A percentile compares a stretch with the other conserved stretches of the same genome.
Conservation (phyloP, 2,888 invertebrate genomes). For the Diarsia rubi region DNA sequence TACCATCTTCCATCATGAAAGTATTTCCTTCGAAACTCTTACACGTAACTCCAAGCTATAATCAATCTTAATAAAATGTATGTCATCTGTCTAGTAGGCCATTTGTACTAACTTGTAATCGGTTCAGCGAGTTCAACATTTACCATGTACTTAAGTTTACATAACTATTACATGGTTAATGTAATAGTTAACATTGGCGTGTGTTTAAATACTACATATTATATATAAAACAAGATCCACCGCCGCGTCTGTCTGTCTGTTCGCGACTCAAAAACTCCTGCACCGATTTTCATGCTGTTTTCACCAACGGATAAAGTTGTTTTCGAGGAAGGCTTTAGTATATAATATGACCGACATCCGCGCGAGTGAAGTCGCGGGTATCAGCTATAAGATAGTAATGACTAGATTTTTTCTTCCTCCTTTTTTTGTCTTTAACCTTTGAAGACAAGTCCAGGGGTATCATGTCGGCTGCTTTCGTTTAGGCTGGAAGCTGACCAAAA, state of each 20-base stretch:
- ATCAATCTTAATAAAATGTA: conserved; percentile 31
- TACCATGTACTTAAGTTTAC: background rate
- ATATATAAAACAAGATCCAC: background rate
- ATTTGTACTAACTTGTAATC: conserved; percentile 4
- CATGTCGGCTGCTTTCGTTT: background rate
- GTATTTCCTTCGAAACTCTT: background rate
- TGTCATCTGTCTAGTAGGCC: conserved; percentile 6
- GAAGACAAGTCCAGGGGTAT: background rate
- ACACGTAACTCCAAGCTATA: conserved; percentile 3
- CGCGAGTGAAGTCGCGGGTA: too few relatives aligned
- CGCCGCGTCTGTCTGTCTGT: too few relatives aligned
- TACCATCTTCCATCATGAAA: background rate
- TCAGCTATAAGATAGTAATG: background rate
- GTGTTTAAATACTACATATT: background rate
- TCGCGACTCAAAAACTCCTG: too few relatives aligned
- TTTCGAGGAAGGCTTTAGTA: too few relatives aligned
- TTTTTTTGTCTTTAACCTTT: background rate
- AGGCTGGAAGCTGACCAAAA: background rate
- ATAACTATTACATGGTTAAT: background rate
- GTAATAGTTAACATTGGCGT: background rate
- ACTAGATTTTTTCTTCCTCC: background rate
- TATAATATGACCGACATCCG: too few relatives aligned
- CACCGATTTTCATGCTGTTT: too few relatives aligned
- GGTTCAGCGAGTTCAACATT: conserved; percentile 13
- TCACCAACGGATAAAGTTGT: too few relatives aligned